A percentile compares a stretch with the other conserved stretches of the same genome.
Conservation (phyloP, 2,888 invertebrate species). For the Watsonalla binaria region DNA sequence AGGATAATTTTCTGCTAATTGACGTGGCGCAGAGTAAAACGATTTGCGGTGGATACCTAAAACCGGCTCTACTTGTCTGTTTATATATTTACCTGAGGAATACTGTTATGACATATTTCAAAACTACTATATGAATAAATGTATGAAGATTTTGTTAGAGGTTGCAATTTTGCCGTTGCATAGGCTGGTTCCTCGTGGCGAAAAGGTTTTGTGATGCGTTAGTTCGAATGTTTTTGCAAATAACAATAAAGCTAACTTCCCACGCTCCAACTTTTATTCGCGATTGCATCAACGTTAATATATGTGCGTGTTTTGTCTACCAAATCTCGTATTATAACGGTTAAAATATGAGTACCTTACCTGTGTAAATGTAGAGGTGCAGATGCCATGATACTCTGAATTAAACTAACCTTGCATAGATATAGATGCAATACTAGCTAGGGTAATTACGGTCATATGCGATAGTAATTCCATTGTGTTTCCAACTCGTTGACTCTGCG, state of each 20-base stretch:
- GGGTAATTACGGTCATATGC: conserved; percentile 25
- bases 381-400: conserved; percentile 1
- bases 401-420: conserved; percentile 43
- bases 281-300: not conserved
- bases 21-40: conserved; percentile 14
- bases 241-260: conserved; percentile 6
- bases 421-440: conserved; percentile 37
- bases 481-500: conserved; percentile 54
- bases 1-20: conserved; percentile 34
- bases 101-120: too few relatives aligned
- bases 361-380: not conserved
- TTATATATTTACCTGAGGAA: not conserved
- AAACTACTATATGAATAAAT: too few relatives aligned
- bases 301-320: not conserved
- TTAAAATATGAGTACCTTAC: conserved; percentile 7
- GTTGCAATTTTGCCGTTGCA: too few relatives aligned
- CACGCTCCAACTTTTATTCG: conserved; percentile 8
- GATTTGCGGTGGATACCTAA: conserved; percentile 10
- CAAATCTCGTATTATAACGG: conserved; percentile 6
- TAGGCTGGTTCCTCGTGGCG: too few relatives aligned
- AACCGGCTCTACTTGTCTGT: conserved; percentile 17
- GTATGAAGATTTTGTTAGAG: too few relatives aligned
- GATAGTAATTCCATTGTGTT: conserved; percentile 56
- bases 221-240: not conserved
- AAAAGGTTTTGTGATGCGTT: too few relatives aligned